A percentile compares a stretch with the other conserved stretches of the same genome.
phyloP scores from a whole-genome alignment of 1,140 invertebrate species.

The Drosophila ohnishii region DNA sequence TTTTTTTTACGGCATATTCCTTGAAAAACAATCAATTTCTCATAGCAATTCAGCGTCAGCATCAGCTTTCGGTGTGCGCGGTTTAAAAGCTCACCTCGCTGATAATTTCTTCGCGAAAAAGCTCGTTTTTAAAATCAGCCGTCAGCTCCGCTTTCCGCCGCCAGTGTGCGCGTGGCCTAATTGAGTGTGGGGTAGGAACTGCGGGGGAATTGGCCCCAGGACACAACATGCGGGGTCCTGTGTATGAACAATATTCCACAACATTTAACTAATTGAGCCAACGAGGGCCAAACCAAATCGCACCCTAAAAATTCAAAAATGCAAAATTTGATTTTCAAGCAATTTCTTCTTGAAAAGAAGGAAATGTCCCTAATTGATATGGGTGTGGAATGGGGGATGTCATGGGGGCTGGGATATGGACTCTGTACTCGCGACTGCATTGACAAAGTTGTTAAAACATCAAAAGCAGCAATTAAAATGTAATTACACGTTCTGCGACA shows the following conservation, averaged over 20 bases:
- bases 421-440: slow-evolving; percentile 28
- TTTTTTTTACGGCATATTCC: too few species aligned
- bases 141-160: too few species aligned
- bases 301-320: slow-evolving; percentile 43
- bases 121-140: too few species aligned
- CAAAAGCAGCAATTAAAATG: slow-evolving; percentile 81
- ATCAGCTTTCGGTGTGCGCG: too few species aligned
- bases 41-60: too few species aligned
- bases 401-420: not conserved
- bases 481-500: slow-evolving; percentile 78
- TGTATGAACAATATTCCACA: slow-evolving; percentile 75
- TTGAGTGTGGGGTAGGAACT: slow-evolving; percentile 35
- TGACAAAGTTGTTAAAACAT: slow-evolving; percentile 80
- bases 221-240: slow-evolving; percentile 23
- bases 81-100: too few species aligned
- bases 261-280: slow-evolving; percentile 76
- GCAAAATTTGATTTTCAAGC: slow-evolving; percentile 64
- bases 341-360: slow-evolving; percentile 32
- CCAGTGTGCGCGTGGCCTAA: too few species aligned
- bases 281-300: slow-evolving; percentile 25
- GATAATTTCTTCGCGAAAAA: too few species aligned
- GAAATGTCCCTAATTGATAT: slow-evolving; percentile 62
- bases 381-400: not conserved
- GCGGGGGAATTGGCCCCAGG: slow-evolving; percentile 7
- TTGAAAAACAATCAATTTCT: too few species aligned